Conservation (phyloP, 1,140 invertebrate genomes). For the Mamestra configurata region DNA sequence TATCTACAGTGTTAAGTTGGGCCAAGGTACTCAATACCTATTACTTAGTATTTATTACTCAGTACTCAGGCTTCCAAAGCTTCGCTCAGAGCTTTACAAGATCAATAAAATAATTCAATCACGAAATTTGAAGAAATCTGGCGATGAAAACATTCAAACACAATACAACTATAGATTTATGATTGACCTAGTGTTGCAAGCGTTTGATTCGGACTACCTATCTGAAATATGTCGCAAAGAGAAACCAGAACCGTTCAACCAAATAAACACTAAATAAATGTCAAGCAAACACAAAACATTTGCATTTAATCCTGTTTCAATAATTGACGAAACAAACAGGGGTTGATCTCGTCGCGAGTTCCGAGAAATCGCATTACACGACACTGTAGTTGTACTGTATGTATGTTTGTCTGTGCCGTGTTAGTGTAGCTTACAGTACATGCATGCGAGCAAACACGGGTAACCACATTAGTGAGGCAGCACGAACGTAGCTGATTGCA, state of each 20-base stretch:
- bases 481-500: constrained; percentile 74
- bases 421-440: constrained; percentile 43
- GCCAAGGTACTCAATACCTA: too few relatives aligned
- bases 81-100: too few relatives aligned
- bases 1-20: too few relatives aligned
- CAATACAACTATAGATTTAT: too few relatives aligned
- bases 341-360: constrained; percentile 36
- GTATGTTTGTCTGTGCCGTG: background rate
- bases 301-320: constrained; percentile 51
- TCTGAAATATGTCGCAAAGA: background rate
- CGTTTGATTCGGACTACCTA: too few relatives aligned
- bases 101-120: too few relatives aligned
- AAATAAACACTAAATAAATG: constrained; percentile 6
- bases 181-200: too few relatives aligned
- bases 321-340: constrained; percentile 50
- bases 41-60: too few relatives aligned
- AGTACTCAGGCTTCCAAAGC: too few relatives aligned
- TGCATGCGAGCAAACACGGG: constrained; percentile 62
- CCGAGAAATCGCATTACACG: constrained; percentile 52
- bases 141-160: too few relatives aligned
- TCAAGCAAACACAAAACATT: constrained; percentile 38
- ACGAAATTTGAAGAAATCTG: too few relatives aligned
- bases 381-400: background rate
- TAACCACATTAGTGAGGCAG: constrained; percentile 77
- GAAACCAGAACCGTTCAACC: background rate